Conservation (phyloP, 2,888 invertebrate species). For the Druceiella hillmani region DNA sequence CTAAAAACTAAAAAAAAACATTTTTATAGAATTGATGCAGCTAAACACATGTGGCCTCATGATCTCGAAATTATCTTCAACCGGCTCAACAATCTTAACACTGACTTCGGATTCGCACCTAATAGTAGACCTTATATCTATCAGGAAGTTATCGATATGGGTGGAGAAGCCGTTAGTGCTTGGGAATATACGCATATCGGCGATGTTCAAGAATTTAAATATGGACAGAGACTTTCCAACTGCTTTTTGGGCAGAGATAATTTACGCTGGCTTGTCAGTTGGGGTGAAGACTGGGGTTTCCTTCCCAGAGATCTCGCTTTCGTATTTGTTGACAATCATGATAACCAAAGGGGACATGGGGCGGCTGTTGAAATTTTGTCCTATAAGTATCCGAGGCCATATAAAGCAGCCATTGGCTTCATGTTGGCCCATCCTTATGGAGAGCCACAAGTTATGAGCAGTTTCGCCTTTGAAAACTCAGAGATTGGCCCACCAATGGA, state of each 20-base stretch:
- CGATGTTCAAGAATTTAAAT: conserved; percentile 71
- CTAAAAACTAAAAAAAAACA: conserved; percentile 4
- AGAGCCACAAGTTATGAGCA: conserved; percentile 78
- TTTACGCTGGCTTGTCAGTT: conserved; percentile 35
- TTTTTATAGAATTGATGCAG: conserved; percentile 64
- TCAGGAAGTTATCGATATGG: conserved; percentile 67
- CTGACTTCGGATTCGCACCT: conserved; percentile 53
- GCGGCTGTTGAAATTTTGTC: conserved; percentile 54
- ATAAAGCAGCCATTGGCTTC: conserved; percentile 78
- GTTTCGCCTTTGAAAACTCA: conserved; percentile 61
- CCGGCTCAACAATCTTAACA: conserved; percentile 51
- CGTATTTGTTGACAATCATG: conserved; percentile 84
- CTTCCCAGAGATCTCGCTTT: conserved; percentile 56
- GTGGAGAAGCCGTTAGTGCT: conserved; percentile 38
- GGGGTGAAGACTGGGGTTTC: conserved; percentile 44
- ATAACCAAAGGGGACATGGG: conserved; percentile 69
- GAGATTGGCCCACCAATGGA: conserved; percentile 69
- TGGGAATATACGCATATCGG: conserved; percentile 45
- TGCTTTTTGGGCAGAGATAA: not conserved
- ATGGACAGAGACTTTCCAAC: conserved; percentile 24
- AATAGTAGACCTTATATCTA: conserved; percentile 60
- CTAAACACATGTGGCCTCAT: conserved; percentile 70
- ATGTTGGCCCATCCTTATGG: conserved; percentile 85
- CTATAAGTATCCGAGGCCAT: conserved; percentile 60
- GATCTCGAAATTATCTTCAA: conserved; percentile 65